Conservation (phyloP, 1,140 invertebrate genomes). For the Drosophila murphyi region DNA sequence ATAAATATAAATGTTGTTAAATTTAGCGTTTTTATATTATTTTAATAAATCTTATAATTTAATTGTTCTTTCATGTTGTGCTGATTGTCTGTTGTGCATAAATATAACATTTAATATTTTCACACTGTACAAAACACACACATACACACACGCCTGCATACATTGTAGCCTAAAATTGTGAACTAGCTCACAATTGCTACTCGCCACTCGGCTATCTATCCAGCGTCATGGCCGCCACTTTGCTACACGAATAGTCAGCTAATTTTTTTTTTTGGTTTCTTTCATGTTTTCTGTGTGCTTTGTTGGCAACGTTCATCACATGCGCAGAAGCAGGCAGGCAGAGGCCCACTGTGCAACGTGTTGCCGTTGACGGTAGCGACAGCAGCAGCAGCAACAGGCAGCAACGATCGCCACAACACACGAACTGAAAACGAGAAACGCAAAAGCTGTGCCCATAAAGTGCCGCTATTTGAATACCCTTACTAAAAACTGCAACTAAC, state of each 20-base stretch:
- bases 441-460: background rate
- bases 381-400: conserved; percentile 52
- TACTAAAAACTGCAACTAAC: background rate
- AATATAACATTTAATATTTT: background rate
- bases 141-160: background rate
- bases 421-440: conserved; percentile 45
- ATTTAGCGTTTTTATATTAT: background rate
- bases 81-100: background rate
- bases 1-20: too few species aligned
- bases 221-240: conserved; percentile 47
- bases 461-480: conserved; percentile 43
- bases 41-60: background rate
- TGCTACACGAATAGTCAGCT: conserved; percentile 43
- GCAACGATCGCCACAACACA: conserved; percentile 72
- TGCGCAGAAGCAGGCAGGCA: conserved; percentile 50
- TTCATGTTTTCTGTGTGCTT: conserved; percentile 7
- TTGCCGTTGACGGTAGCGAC: conserved; percentile 73
- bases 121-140: background rate
- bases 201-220: conserved; percentile 26
- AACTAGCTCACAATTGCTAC: conserved; percentile 5
- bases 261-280: conserved; percentile 36
- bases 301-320: conserved; percentile 67
- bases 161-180: conserved; percentile 10
- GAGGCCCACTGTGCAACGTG: conserved; percentile 76
- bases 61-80: too few species aligned